Conservation (phyloP, 2,113 vertebrate species). For the Mellivora capensis region DNA sequence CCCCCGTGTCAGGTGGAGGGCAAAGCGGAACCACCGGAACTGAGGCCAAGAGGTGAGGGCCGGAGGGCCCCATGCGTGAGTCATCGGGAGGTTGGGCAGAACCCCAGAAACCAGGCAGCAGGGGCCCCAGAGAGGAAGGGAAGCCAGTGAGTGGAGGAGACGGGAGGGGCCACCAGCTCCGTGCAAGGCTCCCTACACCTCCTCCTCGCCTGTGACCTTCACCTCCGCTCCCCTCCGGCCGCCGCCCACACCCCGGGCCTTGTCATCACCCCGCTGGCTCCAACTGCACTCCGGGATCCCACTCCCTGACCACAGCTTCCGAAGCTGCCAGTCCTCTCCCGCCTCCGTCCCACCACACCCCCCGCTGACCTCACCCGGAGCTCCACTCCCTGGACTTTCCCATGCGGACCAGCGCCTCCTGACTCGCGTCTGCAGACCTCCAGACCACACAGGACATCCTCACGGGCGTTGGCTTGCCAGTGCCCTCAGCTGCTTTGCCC, state of each 20-base stretch:
- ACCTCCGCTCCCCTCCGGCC: slow-evolving; percentile 11
- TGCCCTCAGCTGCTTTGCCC: background rate
- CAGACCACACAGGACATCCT: background rate
- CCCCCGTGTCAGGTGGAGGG: background rate
- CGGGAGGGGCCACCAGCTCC: background rate
- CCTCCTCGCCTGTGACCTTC: background rate
- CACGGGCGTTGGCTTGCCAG: background rate
- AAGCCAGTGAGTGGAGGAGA: background rate
- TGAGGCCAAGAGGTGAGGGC: background rate
- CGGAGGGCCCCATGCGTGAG: background rate
- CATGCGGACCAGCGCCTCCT: background rate
- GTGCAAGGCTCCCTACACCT: background rate
- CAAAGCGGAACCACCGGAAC: background rate
- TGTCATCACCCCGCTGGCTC: background rate
- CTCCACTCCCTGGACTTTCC: background rate
- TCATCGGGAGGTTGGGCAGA: background rate
- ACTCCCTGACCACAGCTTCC: slow-evolving; percentile 66
- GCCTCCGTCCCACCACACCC: background rate
- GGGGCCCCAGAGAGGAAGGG: background rate
- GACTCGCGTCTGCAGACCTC: background rate
- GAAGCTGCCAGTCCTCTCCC: background rate
- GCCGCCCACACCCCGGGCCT: slow-evolving; percentile 17
- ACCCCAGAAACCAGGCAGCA: background rate
- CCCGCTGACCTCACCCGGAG: background rate
- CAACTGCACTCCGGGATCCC: background rate